Percentiles rank a stretch among this genome's conserved stretches.
Evolutionary conservation across 1,140 invertebrate genomes (phyloP).

Genomic region (Drosophila ficusphila): DNA sequence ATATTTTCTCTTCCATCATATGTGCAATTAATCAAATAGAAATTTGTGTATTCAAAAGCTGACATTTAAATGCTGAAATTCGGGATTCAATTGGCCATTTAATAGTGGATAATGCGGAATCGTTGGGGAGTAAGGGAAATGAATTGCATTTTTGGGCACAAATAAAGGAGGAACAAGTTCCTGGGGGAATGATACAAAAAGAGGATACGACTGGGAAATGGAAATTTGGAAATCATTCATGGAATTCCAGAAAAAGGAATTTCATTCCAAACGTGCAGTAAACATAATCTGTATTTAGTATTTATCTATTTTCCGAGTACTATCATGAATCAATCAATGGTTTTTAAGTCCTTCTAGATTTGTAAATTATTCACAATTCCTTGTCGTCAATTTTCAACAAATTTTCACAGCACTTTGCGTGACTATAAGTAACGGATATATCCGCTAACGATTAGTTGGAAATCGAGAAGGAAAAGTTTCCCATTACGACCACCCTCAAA

Average conservation of each 20-base stretch:
- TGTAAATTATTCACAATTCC: constrained; percentile 24
- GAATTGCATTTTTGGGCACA: constrained; percentile 45
- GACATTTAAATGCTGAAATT: constrained; percentile 41
- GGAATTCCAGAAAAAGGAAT: constrained; percentile 11
- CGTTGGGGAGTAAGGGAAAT: constrained; percentile 24
- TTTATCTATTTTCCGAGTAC: background rate
- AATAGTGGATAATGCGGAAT: constrained; percentile 38
- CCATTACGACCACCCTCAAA: constrained; percentile 44
- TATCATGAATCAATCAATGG: background rate
- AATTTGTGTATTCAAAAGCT: constrained; percentile 22
- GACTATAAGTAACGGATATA: constrained; percentile 42
- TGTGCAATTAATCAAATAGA: constrained; percentile 42
- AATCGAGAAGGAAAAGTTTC: constrained; percentile 18
- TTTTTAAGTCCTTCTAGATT: background rate
- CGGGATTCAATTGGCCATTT: constrained; percentile 54
- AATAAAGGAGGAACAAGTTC: constrained; percentile 17
- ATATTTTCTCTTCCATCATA: constrained; percentile 15
- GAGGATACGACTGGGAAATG: background rate
- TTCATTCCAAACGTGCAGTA: background rate
- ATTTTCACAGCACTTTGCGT: constrained; percentile 47
- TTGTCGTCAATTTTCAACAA: constrained; percentile 35
- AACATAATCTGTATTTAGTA: background rate
- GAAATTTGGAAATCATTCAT: constrained; percentile 28
- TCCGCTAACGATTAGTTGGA: constrained; percentile 6
- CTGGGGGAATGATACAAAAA: background rate